Evolutionary conservation across 2,797 vertebrate genomes (phyloP), one percentile per base, ranked within the genome.

Genomic region (Girardinus metallicus): DNA sequence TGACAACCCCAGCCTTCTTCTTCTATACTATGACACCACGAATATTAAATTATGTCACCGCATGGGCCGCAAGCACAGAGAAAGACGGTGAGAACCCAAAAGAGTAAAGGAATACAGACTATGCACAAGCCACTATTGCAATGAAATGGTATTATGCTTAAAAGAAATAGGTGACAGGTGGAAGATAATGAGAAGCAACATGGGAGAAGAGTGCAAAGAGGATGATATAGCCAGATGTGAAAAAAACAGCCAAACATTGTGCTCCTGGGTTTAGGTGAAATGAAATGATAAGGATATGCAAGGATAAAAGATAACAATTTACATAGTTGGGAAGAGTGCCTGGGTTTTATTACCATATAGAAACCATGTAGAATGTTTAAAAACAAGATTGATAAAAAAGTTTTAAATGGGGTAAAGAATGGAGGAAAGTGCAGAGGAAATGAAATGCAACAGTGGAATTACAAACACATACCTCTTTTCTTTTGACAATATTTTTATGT

Each of bases 21-120:
- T 88, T 91, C 92, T 95, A 95, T 94, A 95, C 91, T 90, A 83
- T 93, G 94, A 94, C 92, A 95, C 91, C 76, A 76, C 78, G 79
- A 93, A 95, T 94, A 95, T 94, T 94, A 91, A 93, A 94, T 95
- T 86, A 94, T 93, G 92, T 88, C 93, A 90, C 91, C 75, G 64
- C 80, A 80, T 84, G 88, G 83, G 80, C 88, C 80, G 29, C 34
- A 46, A 83, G 87, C 79, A 72, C 34, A 62, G 72, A 74, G 76
- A 10, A 77, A 55, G 79, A 60, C 53, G 70, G 81, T 29, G 31
- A 51, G 41, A 68, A 80, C 55, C 39, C 60, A 80, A 76, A 79
- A 82, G 73, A 73, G 29, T 11, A 4, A 29, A 87, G 72, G 43
- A 85, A 81, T 66, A n/a, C 73, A 82, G 79, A 80, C 71, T 34